Conservation (phyloP, 2,888 invertebrate genomes). For the Syritta pipiens region DNA sequence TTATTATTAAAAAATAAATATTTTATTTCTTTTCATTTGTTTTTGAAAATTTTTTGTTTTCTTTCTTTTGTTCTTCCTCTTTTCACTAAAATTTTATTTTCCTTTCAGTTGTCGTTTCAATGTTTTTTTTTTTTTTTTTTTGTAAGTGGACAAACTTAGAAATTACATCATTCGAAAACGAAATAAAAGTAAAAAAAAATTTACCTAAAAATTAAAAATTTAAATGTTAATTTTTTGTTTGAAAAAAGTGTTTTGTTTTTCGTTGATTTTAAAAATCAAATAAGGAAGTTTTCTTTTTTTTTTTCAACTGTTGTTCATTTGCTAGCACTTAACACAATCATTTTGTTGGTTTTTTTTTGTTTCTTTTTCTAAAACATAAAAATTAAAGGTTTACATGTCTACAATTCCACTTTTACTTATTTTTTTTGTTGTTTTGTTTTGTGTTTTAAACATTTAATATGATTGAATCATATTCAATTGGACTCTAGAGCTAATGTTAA, state of each 20-base stretch:
- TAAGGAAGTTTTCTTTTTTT: slow-evolving; percentile 72
- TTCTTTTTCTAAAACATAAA: slow-evolving; percentile 25
- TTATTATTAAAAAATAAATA: slow-evolving; percentile 66
- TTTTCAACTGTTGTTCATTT: too few species aligned
- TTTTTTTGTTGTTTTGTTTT: slow-evolving; percentile 2
- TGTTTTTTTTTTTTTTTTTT: slow-evolving; percentile 24
- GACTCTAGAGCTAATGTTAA: slow-evolving; percentile 72
- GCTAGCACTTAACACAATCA: slow-evolving; percentile 28
- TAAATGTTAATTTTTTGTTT: slow-evolving; percentile 13
- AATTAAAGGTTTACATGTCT: slow-evolving; percentile 27
- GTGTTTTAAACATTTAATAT: slow-evolving; percentile 48
- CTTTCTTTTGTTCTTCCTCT: slow-evolving; percentile 17
- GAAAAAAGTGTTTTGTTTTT: slow-evolving; percentile 37
- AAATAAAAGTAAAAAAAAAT: slow-evolving; percentile 21
- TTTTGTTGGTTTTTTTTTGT: slow-evolving; percentile 7
- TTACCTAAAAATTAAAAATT: slow-evolving; percentile 21
- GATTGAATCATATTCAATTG: slow-evolving; percentile 56
- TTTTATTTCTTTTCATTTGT: slow-evolving; percentile 57
- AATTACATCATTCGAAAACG: slow-evolving; percentile 2
- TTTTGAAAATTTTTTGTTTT: slow-evolving; percentile 8
- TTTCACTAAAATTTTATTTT: slow-evolving; percentile 70
- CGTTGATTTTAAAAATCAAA: slow-evolving; percentile 72
- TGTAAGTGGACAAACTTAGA: slow-evolving; percentile 37
- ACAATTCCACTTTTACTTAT: slow-evolving; percentile 26
- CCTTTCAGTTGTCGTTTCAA: slow-evolving; percentile 44